Evolutionary conservation across 1,140 invertebrate species (phyloP), one percentile per base, ranked within the genome.

Genomic region (Drosophila orosa): DNA sequence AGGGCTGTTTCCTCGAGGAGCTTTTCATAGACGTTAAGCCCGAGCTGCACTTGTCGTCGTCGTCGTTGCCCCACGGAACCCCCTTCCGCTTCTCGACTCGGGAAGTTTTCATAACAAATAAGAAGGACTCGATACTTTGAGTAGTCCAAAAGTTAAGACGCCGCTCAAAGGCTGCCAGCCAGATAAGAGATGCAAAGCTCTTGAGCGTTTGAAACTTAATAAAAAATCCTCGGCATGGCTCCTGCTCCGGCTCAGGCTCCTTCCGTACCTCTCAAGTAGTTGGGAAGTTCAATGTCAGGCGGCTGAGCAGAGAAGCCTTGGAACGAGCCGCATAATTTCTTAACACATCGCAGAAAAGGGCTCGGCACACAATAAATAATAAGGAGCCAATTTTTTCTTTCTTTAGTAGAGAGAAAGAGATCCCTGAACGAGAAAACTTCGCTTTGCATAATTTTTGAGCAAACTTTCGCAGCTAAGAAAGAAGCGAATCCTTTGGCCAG

Each of bases 81-180:
- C n/a, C 13, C 25, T n/a, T n/a, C 19, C 55, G 40, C 52, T 44
- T 48, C 68, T 22, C 19, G 13, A 33, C 17, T 22, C 29, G 50
- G 48, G 48, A 86, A 87, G 82, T 83, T 86, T 83, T 76, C 75
- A 79, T 76, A 87, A 75, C 75, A 86, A 87, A 86, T 87, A 87
- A 87, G 71, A 76, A 73, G 67, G 61, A 56, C 79, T 82, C 83
- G 79, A 86, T 86, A 79, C 69, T 78, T 73, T 68, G 75, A 79
- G 75, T 79, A 69, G 79, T 75, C 83, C 58, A 60, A 86, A 86
- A 86, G 83, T 86, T 86, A 78, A 71, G 83, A 58, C 50, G 50
- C 44, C 54, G 45, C 69, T 81, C 74, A 85, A 84, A 86, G 73
- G 55, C 62, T 47, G 45, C 42, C 67, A 69, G 80, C 60, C 72